A percentile compares a stretch with the other conserved stretches of the same genome.
phyloP scores from a whole-genome alignment of 2,113 vertebrate species.

The Tenebrosternarchus preto region DNA sequence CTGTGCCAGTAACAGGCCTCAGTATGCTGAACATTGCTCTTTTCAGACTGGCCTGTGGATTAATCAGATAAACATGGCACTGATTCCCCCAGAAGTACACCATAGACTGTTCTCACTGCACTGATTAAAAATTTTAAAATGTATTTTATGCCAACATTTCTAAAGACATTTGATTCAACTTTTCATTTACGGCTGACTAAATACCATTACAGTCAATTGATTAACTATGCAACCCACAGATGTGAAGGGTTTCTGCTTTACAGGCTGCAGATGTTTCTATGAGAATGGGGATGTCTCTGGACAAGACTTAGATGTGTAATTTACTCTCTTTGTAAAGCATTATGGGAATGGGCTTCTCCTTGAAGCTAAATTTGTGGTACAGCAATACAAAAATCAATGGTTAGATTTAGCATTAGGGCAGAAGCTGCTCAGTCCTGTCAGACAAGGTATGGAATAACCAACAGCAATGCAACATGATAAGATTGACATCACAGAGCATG shows the following conservation, averaged over 20 bases:
- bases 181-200: no score
- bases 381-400: slow-evolving; percentile 1
- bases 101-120: no score
- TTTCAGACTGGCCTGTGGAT: no score
- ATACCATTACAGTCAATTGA: no score
- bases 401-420: slow-evolving; percentile 3
- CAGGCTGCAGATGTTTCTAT: not conserved
- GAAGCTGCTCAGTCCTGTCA: not conserved
- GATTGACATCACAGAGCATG: not conserved
- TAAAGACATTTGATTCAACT: not conserved
- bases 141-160: not conserved
- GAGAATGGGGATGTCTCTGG: not conserved
- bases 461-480: not conserved
- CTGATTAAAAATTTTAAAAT: no score
- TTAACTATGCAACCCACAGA: not conserved
- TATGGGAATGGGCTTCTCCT: slow-evolving; percentile 5
- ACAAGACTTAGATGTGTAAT: not conserved
- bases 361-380: not conserved
- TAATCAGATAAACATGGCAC: no score
- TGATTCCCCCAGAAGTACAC: no score
- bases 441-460: not conserved
- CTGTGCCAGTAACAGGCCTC: no score
- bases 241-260: not conserved
- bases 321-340: not conserved
- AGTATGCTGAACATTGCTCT: no score